Evolutionary conservation across 2,888 invertebrate genomes (phyloP).

Genomic region (Drosophila ustulata): DNA sequence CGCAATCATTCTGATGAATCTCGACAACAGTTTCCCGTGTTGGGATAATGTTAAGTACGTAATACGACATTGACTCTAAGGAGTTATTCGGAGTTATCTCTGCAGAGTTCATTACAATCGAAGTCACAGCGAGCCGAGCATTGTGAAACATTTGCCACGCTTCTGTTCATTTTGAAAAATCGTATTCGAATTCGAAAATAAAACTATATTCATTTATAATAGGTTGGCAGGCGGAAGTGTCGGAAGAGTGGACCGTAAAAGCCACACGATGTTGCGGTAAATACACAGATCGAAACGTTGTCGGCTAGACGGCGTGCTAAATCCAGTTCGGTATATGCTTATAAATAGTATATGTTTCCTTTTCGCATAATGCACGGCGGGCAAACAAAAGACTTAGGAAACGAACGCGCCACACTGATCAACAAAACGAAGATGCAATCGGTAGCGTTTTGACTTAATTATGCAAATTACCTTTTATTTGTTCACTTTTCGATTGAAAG

Average conservation of each 20-base stretch:
- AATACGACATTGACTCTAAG: constrained; percentile 37
- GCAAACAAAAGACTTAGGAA: constrained; percentile 75
- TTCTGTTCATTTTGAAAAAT: constrained; percentile 14
- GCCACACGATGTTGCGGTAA: constrained; percentile 39
- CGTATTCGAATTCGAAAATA: not conserved
- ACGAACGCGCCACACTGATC: constrained; percentile 57
- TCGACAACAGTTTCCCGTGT: constrained; percentile 5
- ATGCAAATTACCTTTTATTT: constrained; percentile 11
- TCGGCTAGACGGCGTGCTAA: constrained; percentile 58
- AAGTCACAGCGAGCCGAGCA: not conserved
- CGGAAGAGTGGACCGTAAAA: constrained; percentile 52
- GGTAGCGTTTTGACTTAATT: not conserved
- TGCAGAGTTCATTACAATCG: constrained; percentile 5
- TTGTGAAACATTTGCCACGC: constrained; percentile 22
- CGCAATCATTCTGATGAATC: constrained; percentile 7
- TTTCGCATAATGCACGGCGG: constrained; percentile 46
- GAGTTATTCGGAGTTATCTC: constrained; percentile 4
- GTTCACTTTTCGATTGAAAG: not conserved
- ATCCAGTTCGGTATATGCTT: constrained; percentile 61
- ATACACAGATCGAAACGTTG: constrained; percentile 11
- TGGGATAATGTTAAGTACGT: constrained; percentile 32
- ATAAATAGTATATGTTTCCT: constrained; percentile 57
- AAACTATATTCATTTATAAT: constrained; percentile 36
- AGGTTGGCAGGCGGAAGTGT: constrained; percentile 63
- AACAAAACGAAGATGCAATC: constrained; percentile 27